Base-by-base conservation (phyloP, 2,888 invertebrate genomes). In the Unio delphinus region DNA sequence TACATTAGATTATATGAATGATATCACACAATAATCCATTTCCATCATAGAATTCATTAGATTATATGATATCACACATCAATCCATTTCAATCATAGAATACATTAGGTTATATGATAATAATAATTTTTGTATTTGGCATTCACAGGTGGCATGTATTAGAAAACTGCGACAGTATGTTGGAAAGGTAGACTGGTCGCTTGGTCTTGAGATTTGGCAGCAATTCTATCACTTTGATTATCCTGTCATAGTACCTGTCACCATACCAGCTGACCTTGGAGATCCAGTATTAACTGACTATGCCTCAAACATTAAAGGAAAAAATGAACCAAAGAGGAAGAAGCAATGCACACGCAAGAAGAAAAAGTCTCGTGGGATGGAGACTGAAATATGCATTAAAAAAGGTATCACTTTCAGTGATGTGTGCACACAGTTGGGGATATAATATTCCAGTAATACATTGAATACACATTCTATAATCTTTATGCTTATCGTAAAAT, bases 131-230 rank as follows among this genome's bases (percentile, higher is more conserved):
- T 61, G 6, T 20, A 55, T 66, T 11, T 59, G 26, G 61, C 58
- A 63, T 45, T 70, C 78, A 55, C 74, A 90, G 88, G 82, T 83
- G 65, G 87, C 87, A 45, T 83, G 85, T 76, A 75, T 89, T 72
- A 70, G 79, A 8, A 72, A 83, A 59, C 74, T 90, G 6, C 74
- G 84, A 55, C 72, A 83, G 15, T 65, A 89, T 34, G 87, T 88
- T 6, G 78, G 80, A 28, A 71, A 80, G 23, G 76, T 89, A 5
- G 83, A 90, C 77, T 91, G 91, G 91, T 73, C 79, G 4, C 70
- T 69, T 61, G 90, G 90, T 1, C 74, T 91, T 20, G 69, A 72
- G 54, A 87, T 87, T 5, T 90, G 90, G 90, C 72, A 74, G n/a
- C 67, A 83, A 65, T 80, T 89, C 57, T 84, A 81, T 68, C 67